Evolutionary conservation across 2,888 invertebrate genomes (phyloP), one percentile per base, ranked within the genome.

Genomic region (Agrochola lota): DNA sequence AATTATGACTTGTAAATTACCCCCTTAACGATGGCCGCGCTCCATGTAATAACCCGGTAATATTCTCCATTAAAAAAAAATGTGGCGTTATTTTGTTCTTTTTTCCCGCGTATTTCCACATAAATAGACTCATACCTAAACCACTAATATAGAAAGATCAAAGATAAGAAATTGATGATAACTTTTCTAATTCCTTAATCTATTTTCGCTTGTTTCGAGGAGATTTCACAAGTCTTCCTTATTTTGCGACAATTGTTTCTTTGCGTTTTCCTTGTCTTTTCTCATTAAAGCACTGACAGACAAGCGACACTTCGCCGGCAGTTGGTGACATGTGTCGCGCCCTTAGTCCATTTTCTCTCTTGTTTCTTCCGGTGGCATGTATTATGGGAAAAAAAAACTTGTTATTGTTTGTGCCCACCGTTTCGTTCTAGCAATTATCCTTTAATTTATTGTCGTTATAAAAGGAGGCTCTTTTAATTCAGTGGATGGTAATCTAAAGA

Each of bases 231-330:
- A 46, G 26, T 55, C 17, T 26, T 26, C 57, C 9, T 46, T 46
- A 15, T 35, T 70, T 71, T 20, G 23, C 6, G 15, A 49, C 46
- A 46, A 46, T 60, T 52, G n/a, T 59, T 59, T 35, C 43, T 17
- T 46, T 26, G 15, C 23, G n/a, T 46, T 75, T 57, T 20, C 20
- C 46, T 12, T 66, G 35, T 67, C 46, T 66, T 46, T 66, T 40
- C 52, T 46, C 52, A 74, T 79, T 81, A 81, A 46, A n/a, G 30
- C 17, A 15, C 4, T 60, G 81, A 81, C 66, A 74, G 74, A 74
- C 66, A 75, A 49, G 75, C 7, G 59, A 74, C 75, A 66, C 6
- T 11, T 55, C 11, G n/a, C 11, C 12, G 30, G 26, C 43, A 55
- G 43, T 67, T 55, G 60, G n/a, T 79, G 81, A 81, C 60, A 79